A percentile compares a stretch with the other conserved stretches of the same genome.
phyloP scores from a whole-genome alignment of 2,113 vertebrate species.

The Bubo bubo region DNA sequence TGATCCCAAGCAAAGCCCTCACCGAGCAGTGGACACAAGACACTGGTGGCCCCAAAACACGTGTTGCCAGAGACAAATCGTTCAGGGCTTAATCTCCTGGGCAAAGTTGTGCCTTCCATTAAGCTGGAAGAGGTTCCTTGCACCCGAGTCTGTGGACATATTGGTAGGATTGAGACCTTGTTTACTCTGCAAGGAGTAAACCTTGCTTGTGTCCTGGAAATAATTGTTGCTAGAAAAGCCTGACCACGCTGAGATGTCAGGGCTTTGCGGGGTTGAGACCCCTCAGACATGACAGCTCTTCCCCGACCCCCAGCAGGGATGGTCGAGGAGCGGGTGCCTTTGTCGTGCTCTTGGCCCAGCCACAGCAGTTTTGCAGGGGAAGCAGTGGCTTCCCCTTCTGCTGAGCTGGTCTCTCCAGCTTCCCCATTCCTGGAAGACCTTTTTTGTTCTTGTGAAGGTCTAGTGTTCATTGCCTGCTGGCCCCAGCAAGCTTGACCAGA shows the following conservation, averaged over 20 bases:
- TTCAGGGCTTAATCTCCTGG: background rate
- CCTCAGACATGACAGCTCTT: background rate
- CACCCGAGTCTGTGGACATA: rapidly evolving
- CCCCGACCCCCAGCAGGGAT: rapidly evolving
- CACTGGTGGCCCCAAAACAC: background rate
- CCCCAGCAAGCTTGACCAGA: background rate
- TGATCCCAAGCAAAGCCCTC: background rate
- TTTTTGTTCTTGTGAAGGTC: background rate
- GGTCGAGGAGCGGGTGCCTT: background rate
- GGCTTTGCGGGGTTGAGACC: background rate
- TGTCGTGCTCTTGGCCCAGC: rapidly evolving
- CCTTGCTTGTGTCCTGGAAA: background rate
- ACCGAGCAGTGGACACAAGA: rapidly evolving
- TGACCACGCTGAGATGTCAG: background rate
- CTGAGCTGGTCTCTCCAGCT: background rate
- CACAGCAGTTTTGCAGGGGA: background rate
- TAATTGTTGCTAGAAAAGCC: background rate
- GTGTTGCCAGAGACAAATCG: background rate
- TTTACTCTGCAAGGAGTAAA: background rate
- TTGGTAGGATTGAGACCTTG: background rate
- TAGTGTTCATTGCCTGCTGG: background rate
- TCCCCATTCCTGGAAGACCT: constrained; percentile 5
- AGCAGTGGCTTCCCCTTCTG: background rate
- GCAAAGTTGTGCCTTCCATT: background rate
- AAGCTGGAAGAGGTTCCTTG: background rate